phyloP scores from a whole-genome alignment of 2,113 vertebrate genomes.

The Macheiramphus alcinus region DNA sequence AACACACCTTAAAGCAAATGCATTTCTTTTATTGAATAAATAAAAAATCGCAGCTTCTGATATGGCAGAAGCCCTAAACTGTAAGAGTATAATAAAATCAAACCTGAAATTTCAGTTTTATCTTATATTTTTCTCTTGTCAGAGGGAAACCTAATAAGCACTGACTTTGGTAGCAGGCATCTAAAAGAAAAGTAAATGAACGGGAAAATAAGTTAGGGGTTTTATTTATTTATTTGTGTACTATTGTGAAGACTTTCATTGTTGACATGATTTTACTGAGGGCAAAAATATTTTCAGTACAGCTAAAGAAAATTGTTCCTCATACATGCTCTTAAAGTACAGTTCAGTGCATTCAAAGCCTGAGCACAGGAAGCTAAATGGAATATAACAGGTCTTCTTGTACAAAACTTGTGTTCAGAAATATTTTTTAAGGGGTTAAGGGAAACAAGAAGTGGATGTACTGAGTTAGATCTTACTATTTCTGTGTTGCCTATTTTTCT shows the following conservation, averaged over 20 bases:
- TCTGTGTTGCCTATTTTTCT: background rate
- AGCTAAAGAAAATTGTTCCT: background rate
- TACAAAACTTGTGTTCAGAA: background rate
- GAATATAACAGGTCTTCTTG: background rate
- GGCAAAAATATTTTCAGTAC: background rate
- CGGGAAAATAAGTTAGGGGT: background rate
- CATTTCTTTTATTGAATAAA: conserved; percentile 47
- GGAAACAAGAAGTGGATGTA: background rate
- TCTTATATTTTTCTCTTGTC: conserved; percentile 36
- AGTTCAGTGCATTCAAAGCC: background rate
- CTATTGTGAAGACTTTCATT: background rate
- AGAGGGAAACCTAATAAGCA: conserved; percentile 35
- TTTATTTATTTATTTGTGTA: background rate
- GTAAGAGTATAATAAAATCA: conserved; percentile 34
- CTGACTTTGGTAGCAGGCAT: background rate
- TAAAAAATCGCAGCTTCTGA: conserved; percentile 22
- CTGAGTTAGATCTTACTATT: background rate
- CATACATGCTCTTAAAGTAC: background rate
- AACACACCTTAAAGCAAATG: conserved; percentile 40
- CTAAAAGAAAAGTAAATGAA: conserved; percentile 25
- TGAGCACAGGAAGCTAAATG: background rate
- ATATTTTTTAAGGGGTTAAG: background rate
- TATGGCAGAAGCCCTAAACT: conserved; percentile 22
- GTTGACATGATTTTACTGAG: background rate
- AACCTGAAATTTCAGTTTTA: conserved; percentile 42